A percentile compares a stretch with the other conserved stretches of the same genome.
phyloP scores from a whole-genome alignment of 1,140 invertebrate species.

The Latrodectus geometricus region DNA sequence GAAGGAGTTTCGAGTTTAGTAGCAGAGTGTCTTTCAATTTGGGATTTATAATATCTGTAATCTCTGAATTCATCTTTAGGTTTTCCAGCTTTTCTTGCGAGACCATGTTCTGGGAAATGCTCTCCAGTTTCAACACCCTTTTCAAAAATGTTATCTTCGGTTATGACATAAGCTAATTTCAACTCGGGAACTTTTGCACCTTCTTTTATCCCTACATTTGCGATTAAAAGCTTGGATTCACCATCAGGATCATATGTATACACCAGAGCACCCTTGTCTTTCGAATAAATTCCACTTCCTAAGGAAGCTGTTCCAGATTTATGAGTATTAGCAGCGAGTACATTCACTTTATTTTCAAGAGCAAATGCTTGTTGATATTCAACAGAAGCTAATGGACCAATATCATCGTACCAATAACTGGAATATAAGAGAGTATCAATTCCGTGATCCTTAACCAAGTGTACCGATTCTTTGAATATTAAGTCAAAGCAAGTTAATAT shows the following conservation, averaged over 20 bases:
- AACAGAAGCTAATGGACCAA: constrained; percentile 75
- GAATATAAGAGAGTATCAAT: constrained; percentile 80
- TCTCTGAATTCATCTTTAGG: background rate
- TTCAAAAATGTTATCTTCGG: background rate
- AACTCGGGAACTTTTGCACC: background rate
- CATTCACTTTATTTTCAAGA: constrained; percentile 72
- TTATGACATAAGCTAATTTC: background rate
- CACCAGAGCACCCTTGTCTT: background rate
- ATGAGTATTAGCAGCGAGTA: constrained; percentile 74
- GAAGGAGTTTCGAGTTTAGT: constrained; percentile 10
- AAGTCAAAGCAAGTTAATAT: constrained; percentile 82
- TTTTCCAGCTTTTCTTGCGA: background rate
- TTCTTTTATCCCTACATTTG: background rate
- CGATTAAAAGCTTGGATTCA: constrained; percentile 20
- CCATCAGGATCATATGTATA: constrained; percentile 39
- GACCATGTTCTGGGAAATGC: constrained; percentile 13
- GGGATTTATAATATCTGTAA: constrained; percentile 13
- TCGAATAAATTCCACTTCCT: constrained; percentile 62
- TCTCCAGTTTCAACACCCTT: background rate
- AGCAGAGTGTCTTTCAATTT: constrained; percentile 31
- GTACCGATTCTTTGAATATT: background rate
- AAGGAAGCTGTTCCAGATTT: constrained; percentile 64
- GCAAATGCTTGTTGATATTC: constrained; percentile 74
- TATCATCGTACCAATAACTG: constrained; percentile 79
- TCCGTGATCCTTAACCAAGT: constrained; percentile 69